Base-by-base conservation (phyloP, 37 sponge, comb jelly and placozoan genomes). In the Spongilla lacustris region DNA sequence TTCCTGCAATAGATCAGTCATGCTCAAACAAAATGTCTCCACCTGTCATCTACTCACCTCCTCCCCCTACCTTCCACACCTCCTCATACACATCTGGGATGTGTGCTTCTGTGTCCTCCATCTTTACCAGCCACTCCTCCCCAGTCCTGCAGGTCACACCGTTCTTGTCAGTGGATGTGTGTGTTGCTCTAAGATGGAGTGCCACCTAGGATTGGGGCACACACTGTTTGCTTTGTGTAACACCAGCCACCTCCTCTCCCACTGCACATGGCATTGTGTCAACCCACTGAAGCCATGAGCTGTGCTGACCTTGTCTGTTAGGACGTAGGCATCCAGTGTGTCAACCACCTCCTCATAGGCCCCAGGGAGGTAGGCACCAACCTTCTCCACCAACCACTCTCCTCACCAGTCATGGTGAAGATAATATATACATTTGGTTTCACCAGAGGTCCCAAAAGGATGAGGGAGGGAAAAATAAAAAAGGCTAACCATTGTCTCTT, bases 11-110 rank as follows among this genome's bases (percentile, higher is more conserved):
- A 58, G 66, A 36, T 6, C 34, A 27, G 37, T 2, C 12, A 35
- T 2, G 12, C 48, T 10, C 9, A 36, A 14, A 14, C 1, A 34
- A 41, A 17, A 77, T 34, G 58, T 17, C 1, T 10, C 58, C 58
- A 10, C 58, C 21, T 14, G 1, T 17, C 58, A 6, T 17, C 58
- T 17, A 8, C 58, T 14, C 58, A 8, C 14, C 58, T 17, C 58
- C 21, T 14, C 19, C 58, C 14, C 19, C 19, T 58, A 1, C 12
- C 58, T 17, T 58, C 1, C 58, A 58, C 11, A 93, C 94, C 88
- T 96, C 95, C 79, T 99, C 99, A 81, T 99, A 96, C 36, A 99
- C 99, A 78, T 94, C 99, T 35, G 99, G 99, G 68, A 99, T 99
- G 91, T 97, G 97, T 50, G 99, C 95, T 41, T 99, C 99, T 26